phyloP scores from a whole-genome alignment of 2,888 invertebrate genomes.

The Girardia tigrina region DNA sequence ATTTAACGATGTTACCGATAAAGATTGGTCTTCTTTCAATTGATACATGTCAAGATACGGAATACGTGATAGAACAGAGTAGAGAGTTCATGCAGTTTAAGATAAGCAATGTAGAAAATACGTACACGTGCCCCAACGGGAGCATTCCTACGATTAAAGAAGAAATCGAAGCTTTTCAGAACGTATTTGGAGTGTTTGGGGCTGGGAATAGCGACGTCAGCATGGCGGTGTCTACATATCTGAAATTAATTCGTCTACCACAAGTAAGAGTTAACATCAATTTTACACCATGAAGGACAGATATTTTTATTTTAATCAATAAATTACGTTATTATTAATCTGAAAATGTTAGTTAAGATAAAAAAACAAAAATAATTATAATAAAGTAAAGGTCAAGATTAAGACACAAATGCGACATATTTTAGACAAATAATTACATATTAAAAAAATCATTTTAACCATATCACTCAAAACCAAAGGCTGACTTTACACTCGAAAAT shows the following conservation, averaged over 20 bases:
- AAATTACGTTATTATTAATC: too few species aligned
- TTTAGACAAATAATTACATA: too few species aligned
- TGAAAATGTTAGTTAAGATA: too few species aligned
- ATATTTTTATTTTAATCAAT: too few species aligned
- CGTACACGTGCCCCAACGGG: slow-evolving; percentile 27
- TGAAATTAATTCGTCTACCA: slow-evolving; percentile 34
- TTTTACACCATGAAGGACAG: too few species aligned
- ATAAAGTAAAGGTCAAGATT: too few species aligned
- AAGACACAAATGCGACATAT: too few species aligned
- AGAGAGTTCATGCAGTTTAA: slow-evolving; percentile 24
- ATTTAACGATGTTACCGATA: neutral
- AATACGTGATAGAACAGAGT: slow-evolving; percentile 28
- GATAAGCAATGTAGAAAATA: slow-evolving; percentile 16
- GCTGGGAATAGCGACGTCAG: slow-evolving; percentile 35
- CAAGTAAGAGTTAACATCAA: too few species aligned
- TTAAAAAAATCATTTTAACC: too few species aligned
- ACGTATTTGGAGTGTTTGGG: slow-evolving; percentile 32
- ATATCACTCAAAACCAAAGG: too few species aligned
- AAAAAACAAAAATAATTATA: too few species aligned
- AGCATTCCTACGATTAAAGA: neutral
- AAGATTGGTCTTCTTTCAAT: slow-evolving; percentile 30
- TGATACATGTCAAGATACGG: slow-evolving; percentile 30
- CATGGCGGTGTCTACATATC: slow-evolving; percentile 25
- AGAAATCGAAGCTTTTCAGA: slow-evolving; percentile 7
- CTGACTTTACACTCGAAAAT: too few species aligned